Evolutionary conservation across 2,113 vertebrate genomes (phyloP), one percentile per base, ranked within the genome.

Genomic region (Anas platyrhynchos): DNA sequence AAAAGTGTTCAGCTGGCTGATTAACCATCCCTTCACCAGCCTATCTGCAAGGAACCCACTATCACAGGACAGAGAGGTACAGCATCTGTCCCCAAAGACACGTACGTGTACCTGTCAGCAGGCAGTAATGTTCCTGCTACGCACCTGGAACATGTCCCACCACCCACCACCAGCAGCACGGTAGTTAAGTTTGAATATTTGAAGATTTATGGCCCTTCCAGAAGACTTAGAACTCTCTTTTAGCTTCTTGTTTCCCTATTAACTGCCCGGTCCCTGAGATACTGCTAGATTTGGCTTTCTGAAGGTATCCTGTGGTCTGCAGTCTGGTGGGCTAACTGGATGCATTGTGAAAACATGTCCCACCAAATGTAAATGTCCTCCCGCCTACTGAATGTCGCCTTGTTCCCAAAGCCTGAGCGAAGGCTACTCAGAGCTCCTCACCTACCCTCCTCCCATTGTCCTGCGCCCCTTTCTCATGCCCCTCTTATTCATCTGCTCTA

Each of bases 361-460:
- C 68, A 89, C 38, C 79, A 95, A 59, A 85, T 78, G 52, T 66
- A 66, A 93, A 91, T 75, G 68, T 52, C 29, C 61, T 79, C 52
- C 56, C 34, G 66, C 16, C 77, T 76, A 32, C 36, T 89, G 71
- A 95, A 89, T 67, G 59, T 83, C 3, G 29, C 79, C 59, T 83
- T 93, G 55, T 75, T 95, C 63, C 61, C 4, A n/a, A 27, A 9
- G 52, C 5, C 4, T 0, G 8, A 83, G 62, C 6, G 2, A 46
- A 89, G 67, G 59, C 18, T 1, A 0, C 43, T 22, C 50, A n/a
- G 71, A 71, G 56, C 38, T 74, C 27, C 76, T 83, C 63, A 89
- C 88, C 88, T 95, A 83, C 82, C 82, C 87, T 91, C 36, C 44
- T 93, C 50, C 55, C 48, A 59, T 88, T 71, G 89, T 93, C 59